Percentiles rank a stretch among this genome's conserved stretches.
Evolutionary conservation across 2,797 vertebrate genomes (phyloP).

Genomic region (Alexandromys oeconomus): DNA sequence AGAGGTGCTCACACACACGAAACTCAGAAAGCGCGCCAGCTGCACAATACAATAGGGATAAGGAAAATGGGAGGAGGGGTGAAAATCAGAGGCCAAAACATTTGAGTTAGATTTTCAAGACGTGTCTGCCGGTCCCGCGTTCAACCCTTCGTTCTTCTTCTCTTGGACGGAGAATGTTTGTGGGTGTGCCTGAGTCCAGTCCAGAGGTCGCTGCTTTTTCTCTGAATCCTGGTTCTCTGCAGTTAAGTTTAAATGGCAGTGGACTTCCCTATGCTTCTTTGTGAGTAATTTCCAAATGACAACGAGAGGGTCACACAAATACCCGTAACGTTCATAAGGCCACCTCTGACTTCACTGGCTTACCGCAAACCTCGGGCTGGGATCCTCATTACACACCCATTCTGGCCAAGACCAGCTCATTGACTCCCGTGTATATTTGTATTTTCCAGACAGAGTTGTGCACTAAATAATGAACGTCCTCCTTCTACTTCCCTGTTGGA

Average conservation of each 20-base stretch:
- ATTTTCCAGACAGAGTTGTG: constrained; percentile 3
- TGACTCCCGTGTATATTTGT: not conserved
- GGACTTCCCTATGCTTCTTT: constrained; percentile 52
- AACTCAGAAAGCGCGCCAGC: not conserved
- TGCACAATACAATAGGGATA: not conserved
- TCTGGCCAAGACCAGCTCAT: not conserved
- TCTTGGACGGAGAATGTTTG: not conserved
- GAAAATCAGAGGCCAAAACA: not conserved
- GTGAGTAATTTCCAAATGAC: constrained; percentile 67
- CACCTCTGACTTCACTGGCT: not conserved
- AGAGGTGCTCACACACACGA: not conserved
- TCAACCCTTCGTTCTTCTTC: not conserved
- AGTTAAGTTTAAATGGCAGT: constrained; percentile 34
- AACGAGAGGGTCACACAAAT: not conserved
- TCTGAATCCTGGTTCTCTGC: not conserved
- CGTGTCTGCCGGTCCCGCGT: not conserved
- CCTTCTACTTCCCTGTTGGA: not conserved
- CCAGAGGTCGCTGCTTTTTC: not conserved
- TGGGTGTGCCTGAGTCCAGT: not conserved
- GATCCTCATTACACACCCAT: not conserved
- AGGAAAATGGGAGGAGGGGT: not conserved
- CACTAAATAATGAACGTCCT: not conserved
- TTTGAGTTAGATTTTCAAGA: not conserved
- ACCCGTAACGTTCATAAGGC: not conserved
- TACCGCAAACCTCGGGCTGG: not conserved